Percentiles rank a stretch among this genome's conserved stretches.
Evolutionary conservation across 2,797 vertebrate species (phyloP).

Genomic region (Sandelia bainsii): DNA sequence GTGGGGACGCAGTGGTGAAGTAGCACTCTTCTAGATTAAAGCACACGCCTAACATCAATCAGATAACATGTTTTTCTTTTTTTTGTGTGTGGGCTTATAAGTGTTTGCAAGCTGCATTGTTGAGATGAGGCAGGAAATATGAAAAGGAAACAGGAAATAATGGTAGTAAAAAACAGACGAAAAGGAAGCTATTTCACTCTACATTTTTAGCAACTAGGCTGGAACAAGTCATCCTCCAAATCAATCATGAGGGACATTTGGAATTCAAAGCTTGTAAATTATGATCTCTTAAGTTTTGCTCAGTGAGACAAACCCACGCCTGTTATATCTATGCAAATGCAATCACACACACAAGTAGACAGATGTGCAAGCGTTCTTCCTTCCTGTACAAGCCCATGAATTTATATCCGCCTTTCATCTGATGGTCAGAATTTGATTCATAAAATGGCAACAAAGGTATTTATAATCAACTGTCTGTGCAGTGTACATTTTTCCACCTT

Average conservation of each 20-base stretch:
- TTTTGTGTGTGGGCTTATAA: constrained; percentile 22
- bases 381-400: constrained; percentile 67
- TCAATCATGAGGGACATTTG: constrained; percentile 68
- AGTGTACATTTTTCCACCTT: constrained; percentile 5
- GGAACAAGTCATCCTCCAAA: constrained; percentile 67
- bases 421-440: constrained; percentile 65
- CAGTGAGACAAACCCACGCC: constrained; percentile 52
- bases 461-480: constrained; percentile 39
- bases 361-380: constrained; percentile 62
- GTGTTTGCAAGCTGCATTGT: constrained; percentile 46
- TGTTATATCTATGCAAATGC: constrained; percentile 68
- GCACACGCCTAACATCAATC: constrained; percentile 76
- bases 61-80: constrained; percentile 63
- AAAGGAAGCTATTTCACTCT: constrained; percentile 48
- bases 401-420: constrained; percentile 72
- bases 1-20: constrained; percentile 60
- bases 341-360: constrained; percentile 64
- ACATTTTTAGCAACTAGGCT: constrained; percentile 42
- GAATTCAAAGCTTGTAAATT: constrained; percentile 69
- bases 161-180: constrained; percentile 24
- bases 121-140: constrained; percentile 14
- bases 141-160: constrained; percentile 41
- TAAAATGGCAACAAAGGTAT: constrained; percentile 49
- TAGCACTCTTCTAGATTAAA: constrained; percentile 82
- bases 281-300: constrained; percentile 35